Percentiles rank a stretch among this genome's conserved stretches.
Evolutionary conservation across 2,888 invertebrate genomes (phyloP).

Genomic region (Pilophorus perplexus): DNA sequence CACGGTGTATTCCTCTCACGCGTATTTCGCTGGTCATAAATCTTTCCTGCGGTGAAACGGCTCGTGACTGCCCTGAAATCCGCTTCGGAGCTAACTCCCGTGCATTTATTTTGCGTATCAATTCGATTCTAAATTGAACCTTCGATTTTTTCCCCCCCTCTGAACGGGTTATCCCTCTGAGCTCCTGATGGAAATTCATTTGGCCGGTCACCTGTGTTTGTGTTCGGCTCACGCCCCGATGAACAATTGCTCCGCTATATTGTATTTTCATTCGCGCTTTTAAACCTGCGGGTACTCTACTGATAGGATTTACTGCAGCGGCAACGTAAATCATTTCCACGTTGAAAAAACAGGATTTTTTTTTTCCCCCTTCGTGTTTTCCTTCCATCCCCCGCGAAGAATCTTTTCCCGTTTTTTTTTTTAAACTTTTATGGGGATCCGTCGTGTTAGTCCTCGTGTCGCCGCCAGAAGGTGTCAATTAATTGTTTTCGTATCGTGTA

Average conservation of each 20-base stretch:
- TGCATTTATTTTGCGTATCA: too few relatives aligned
- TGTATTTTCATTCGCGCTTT: constrained; percentile 25
- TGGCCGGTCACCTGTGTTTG: constrained; percentile 13
- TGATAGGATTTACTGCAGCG: constrained; percentile 11
- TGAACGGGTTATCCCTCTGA: background rate
- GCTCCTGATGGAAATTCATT: constrained; percentile 10
- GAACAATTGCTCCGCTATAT: constrained; percentile 7
- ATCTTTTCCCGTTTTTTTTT: constrained; percentile 9
- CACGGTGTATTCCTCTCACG: too few relatives aligned
- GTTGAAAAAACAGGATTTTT: constrained; percentile 18
- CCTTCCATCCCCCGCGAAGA: background rate
- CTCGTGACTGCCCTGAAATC: too few relatives aligned
- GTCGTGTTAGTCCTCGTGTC: too few relatives aligned
- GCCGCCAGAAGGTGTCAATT: too few relatives aligned
- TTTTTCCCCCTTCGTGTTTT: background rate
- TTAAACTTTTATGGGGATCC: too few relatives aligned
- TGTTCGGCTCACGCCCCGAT: background rate
- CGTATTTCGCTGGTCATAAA: too few relatives aligned
- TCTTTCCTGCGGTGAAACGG: too few relatives aligned
- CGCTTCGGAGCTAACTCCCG: too few relatives aligned
- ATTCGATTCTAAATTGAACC: too few relatives aligned
- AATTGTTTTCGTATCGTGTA: too few relatives aligned
- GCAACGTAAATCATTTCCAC: constrained; percentile 24
- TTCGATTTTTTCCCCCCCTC: too few relatives aligned
- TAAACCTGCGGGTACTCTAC: background rate